A percentile compares a stretch with the other conserved stretches of the same genome.
These are phyloP conservation scores for Drosophila hamatofila DNA, from an alignment of 2,888 invertebrate genomes.

Conservation along the genomic window DNA sequence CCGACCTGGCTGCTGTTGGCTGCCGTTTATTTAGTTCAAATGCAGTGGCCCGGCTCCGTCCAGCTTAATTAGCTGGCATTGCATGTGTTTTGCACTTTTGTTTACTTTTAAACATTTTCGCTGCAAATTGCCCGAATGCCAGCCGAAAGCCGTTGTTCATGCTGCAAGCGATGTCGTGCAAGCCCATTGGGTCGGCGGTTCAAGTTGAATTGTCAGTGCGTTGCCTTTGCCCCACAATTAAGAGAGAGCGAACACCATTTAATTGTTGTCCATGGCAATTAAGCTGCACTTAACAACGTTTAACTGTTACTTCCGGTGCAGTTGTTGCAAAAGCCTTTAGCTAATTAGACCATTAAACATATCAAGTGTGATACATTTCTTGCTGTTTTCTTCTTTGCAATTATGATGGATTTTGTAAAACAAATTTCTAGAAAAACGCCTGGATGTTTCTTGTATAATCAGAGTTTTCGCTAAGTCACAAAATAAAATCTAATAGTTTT, in stretches of 20 bases:
- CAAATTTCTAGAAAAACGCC: too few species aligned
- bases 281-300: conserved; percentile 35
- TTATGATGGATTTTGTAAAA: not conserved
- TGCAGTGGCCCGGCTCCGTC: conserved; percentile 58
- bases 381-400: not conserved
- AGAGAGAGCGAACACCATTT: conserved; percentile 35
- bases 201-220: conserved; percentile 37
- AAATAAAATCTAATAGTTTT: not conserved
- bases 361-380: not conserved
- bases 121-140: conserved; percentile 53
- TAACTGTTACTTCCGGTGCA: conserved; percentile 21
- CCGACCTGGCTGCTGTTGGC: conserved; percentile 11
- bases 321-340: not conserved
- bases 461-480: too few species aligned
- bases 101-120: conserved; percentile 52
- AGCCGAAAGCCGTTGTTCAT: conserved; percentile 5
- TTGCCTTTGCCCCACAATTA: conserved; percentile 50
- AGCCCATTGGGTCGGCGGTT: conserved; percentile 54
- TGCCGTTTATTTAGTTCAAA: conserved; percentile 48
- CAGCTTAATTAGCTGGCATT: conserved; percentile 75
- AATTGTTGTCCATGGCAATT: conserved; percentile 38
- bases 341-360: conserved; percentile 3
- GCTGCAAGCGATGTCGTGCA: conserved; percentile 43
- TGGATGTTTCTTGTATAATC: too few species aligned
- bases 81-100: conserved; percentile 75